Evolutionary conservation across 2,113 vertebrate species (phyloP), one percentile per base, ranked within the genome.

Genomic region (Chloebia gouldiae): DNA sequence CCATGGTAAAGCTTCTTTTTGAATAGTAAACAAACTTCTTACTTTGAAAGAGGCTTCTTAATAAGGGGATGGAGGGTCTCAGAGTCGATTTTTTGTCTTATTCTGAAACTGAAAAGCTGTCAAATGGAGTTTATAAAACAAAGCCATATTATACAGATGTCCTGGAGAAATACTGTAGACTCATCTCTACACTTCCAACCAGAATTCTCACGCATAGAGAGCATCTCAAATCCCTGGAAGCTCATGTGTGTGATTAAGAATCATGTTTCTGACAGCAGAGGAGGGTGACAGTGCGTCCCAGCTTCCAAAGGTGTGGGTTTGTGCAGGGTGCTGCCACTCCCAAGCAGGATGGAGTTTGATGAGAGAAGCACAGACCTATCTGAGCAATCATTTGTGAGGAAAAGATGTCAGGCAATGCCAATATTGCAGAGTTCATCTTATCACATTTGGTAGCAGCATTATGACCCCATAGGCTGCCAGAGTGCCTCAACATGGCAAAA

Each of bases 291-390:
- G 28, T 60, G 56, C 76, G 12, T 11, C 9, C 15, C 37, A 79
- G 27, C 20, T 82, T 82, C 0, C 0, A 49, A 50, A 12, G 2
- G 8, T 40, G 13, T 1, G 0, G 51, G 23, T 7, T 14, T n/a
- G 11, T 60, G 22, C n/a, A 23, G 14, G 19, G 10, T n/a, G 16
- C 5, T 54, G 39, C 16, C 30, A 30, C 78, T 88, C 33, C 25
- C 37, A 70, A 69, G 19, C 33, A 63, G 86, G 56, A 78, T 1
- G 0, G 50, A 75, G 17, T 64, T 78, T 51, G 47, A 25, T 73
- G 61, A 59, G 35, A 86, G 49, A 86, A 81, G 24, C 35, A 61
- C 5, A 50, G 39, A 24, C 18, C 28, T 69, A 24, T 28, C n/a
- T 44, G 24, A 47, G 44, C 16, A 68, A 19, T 25, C 35, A 21